phyloP scores from a whole-genome alignment of 2,797 vertebrate genomes.

The Pipistrellus kuhlii region DNA sequence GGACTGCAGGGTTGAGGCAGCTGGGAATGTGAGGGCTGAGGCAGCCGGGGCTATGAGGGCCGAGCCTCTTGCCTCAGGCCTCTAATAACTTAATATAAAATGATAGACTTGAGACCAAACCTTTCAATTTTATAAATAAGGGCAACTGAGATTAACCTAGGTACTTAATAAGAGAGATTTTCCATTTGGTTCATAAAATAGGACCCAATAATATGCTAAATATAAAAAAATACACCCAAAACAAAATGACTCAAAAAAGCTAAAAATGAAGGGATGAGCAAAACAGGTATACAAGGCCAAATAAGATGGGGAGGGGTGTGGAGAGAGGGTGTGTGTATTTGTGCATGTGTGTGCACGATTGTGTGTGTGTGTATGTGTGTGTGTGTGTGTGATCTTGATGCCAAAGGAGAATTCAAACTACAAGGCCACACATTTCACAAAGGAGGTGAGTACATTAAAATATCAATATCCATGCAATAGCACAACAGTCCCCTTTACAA shows the following conservation, averaged over 20 bases:
- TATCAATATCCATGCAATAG: neutral
- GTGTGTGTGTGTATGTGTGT: neutral
- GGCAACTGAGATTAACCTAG: neutral
- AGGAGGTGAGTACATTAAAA: neutral
- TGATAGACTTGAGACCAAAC: neutral
- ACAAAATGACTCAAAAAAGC: neutral
- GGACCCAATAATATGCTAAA: neutral
- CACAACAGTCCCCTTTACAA: neutral
- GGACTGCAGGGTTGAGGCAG: no score
- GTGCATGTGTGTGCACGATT: neutral
- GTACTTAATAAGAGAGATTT: neutral
- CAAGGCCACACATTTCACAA: neutral
- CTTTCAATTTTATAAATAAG: neutral
- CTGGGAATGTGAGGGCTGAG: no score
- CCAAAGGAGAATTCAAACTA: neutral
- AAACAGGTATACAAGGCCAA: neutral
- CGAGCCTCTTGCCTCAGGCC: no score
- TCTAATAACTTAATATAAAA: neutral
- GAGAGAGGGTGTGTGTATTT: neutral
- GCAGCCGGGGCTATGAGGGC: no score
- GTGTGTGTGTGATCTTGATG: neutral
- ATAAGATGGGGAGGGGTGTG: neutral
- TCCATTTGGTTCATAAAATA: neutral
- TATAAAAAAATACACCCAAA: neutral
- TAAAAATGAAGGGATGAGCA: conserved; percentile 7